Evolutionary conservation across 1,140 invertebrate genomes (phyloP), one percentile per base, ranked within the genome.

Genomic region (Aphelenchoides besseyi): DNA sequence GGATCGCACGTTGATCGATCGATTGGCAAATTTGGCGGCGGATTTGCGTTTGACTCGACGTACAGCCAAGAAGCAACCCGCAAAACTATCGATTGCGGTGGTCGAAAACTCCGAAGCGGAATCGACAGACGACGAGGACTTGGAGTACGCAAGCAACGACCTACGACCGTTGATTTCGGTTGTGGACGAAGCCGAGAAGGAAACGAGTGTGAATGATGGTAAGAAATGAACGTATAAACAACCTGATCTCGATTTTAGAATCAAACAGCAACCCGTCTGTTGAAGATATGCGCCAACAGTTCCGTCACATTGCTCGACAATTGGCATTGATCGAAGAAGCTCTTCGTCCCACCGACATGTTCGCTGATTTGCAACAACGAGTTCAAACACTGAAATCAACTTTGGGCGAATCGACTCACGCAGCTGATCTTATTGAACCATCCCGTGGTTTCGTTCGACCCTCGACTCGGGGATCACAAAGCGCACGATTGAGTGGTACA

Each of bases 341-440:
- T 28, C 66, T 79, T 12, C 57, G 74, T 68, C 32, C 69, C 55
- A 74, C 79, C 18, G 79, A 81, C 28, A 77, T 80, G 28, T 63
- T 68, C 33, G 67, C 55, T 29, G 78, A 80, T 30, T 35, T 80
- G 8, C 74, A 62, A 26, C 78, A 80, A 52, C 74, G 78, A 16
- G 77, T 81, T 2, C 73, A 74, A 5, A 72, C 76, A 18, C 73
- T 82, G 57, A 83, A 84, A 48, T 48, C 68, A n/a, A 69, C 79
- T 8, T 63, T 82, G 30, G 80, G 70, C 26, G 84, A 75, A 2
- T 18, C 63, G 2, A 33, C 63, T 2, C 63, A 66, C 32, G 63
- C 63, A 16, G 32, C 36, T 12, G 63, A 66, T 33, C 16, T 66
- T 9, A 12, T 66, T 12, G 63, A 66, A 16, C 2, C 8, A 2